Percentiles rank a stretch among this genome's conserved stretches.
These are phyloP conservation scores for Tenthredo mesomela DNA, from an alignment of 2,888 invertebrate genomes.

Conservation along the genomic window DNA sequence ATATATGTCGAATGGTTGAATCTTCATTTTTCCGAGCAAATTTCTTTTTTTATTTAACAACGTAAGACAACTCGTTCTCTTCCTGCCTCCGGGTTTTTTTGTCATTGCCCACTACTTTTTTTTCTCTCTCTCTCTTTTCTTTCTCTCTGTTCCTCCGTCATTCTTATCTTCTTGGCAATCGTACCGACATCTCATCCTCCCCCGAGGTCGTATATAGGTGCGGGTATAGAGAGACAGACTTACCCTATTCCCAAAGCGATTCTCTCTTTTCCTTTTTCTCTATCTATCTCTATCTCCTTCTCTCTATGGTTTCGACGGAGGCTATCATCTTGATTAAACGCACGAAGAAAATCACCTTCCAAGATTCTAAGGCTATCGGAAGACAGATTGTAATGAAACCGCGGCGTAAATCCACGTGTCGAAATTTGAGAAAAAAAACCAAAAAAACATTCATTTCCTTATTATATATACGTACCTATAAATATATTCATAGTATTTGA, in stretches of 20 bases:
- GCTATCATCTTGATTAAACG: constrained; percentile 49
- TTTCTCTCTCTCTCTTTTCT: not conserved
- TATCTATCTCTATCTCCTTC: not conserved
- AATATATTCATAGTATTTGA: not conserved
- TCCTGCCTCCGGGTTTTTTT: constrained; percentile 24
- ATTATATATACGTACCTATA: not conserved
- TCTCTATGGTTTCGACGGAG: constrained; percentile 7
- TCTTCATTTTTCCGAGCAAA: constrained; percentile 33
- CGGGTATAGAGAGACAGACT: not conserved
- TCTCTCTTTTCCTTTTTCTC: not conserved
- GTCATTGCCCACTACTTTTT: constrained; percentile 15
- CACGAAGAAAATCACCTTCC: constrained; percentile 22
- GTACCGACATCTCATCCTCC: constrained; percentile 36
- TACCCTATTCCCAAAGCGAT: constrained; percentile 40
- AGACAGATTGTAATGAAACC: constrained; percentile 26
- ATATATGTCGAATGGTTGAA: not conserved
- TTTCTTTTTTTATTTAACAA: constrained; percentile 37
- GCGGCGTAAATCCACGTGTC: not conserved
- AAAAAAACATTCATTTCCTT: not conserved
- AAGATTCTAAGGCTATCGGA: constrained; percentile 12
- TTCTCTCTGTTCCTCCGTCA: not conserved
- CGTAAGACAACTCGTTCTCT: constrained; percentile 14
- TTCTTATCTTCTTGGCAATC: constrained; percentile 49
- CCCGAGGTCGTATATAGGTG: constrained; percentile 27
- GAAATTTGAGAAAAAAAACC: not conserved